Evolutionary conservation across 1,140 invertebrate genomes (phyloP).

Genomic region (Paraescarpia echinospica): DNA sequence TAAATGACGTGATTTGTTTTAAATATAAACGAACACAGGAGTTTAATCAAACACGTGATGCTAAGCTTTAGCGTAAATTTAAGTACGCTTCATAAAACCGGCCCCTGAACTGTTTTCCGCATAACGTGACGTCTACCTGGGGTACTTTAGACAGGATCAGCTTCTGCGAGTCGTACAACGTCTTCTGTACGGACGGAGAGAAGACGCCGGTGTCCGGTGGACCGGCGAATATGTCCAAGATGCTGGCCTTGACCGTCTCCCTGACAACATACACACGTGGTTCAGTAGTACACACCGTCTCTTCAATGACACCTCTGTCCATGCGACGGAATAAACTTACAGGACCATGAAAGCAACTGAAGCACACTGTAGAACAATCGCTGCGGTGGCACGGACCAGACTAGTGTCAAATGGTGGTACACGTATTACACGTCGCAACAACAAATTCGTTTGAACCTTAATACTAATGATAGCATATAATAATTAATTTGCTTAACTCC

Average conservation of each 20-base stretch:
- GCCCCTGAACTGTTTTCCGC: background rate
- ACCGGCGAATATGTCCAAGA: slow-evolving; percentile 74
- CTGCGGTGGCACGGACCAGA: background rate
- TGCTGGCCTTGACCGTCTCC: slow-evolving; percentile 68
- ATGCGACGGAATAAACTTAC: background rate
- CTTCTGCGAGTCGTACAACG: slow-evolving; percentile 71
- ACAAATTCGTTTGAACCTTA: background rate
- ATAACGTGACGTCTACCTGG: slow-evolving; percentile 53
- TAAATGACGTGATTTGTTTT: too few species aligned
- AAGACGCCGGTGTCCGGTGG: slow-evolving; percentile 68
- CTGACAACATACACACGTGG: slow-evolving; percentile 34
- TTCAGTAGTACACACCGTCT: background rate
- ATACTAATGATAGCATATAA: background rate
- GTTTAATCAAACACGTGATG: too few species aligned
- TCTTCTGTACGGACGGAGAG: slow-evolving; percentile 76
- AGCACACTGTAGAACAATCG: background rate
- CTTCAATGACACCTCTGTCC: background rate
- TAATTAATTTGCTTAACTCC: too few species aligned
- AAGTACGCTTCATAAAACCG: too few species aligned
- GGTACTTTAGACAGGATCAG: slow-evolving; percentile 67
- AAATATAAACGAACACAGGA: too few species aligned
- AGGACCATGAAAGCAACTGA: background rate
- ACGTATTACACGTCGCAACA: background rate
- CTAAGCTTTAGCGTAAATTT: too few species aligned
- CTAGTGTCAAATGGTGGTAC: background rate